Evolutionary conservation across 2,797 vertebrate genomes (phyloP).

Genomic region (Tragelaphus oryx): DNA sequence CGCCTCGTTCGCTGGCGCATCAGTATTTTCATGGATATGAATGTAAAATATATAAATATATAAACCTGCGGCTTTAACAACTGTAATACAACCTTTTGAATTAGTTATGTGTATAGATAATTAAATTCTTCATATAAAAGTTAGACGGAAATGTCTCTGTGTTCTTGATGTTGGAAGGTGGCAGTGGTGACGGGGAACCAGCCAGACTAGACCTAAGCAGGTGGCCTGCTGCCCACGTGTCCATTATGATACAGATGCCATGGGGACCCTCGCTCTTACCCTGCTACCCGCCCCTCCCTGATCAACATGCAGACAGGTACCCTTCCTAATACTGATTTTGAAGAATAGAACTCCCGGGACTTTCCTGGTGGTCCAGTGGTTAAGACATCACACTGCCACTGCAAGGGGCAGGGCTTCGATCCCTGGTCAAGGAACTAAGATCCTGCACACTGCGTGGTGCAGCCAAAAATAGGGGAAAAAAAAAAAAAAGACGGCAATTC

Average conservation of each 20-base stretch:
- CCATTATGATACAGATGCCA: not conserved
- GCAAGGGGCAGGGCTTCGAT: not conserved
- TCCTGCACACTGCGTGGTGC: not conserved
- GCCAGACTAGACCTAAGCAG: not conserved
- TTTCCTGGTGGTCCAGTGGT: not conserved
- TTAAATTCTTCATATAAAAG: conserved; percentile 91
- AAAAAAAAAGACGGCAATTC: accelerated
- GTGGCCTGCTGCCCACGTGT: not conserved
- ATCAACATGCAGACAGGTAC: accelerated
- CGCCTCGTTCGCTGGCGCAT: conserved; percentile 77
- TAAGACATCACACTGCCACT: not conserved
- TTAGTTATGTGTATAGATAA: conserved; percentile 89
- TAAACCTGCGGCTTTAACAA: conserved; percentile 89
- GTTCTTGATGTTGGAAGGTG: conserved; percentile 76
- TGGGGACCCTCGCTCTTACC: not conserved
- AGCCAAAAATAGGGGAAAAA: not conserved
- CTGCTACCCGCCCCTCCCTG: not conserved
- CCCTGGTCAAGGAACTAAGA: not conserved
- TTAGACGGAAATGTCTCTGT: conserved; percentile 83
- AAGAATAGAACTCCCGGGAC: not conserved
- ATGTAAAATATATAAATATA: conserved; percentile 91
- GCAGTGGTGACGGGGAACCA: not conserved
- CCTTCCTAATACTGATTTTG: not conserved
- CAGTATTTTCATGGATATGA: conserved; percentile 87
- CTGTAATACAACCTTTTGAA: conserved; percentile 90